Percentiles rank a stretch among this genome's conserved stretches.
phyloP scores from a whole-genome alignment of 2,797 vertebrate species.

The Xyrichtys novacula region DNA sequence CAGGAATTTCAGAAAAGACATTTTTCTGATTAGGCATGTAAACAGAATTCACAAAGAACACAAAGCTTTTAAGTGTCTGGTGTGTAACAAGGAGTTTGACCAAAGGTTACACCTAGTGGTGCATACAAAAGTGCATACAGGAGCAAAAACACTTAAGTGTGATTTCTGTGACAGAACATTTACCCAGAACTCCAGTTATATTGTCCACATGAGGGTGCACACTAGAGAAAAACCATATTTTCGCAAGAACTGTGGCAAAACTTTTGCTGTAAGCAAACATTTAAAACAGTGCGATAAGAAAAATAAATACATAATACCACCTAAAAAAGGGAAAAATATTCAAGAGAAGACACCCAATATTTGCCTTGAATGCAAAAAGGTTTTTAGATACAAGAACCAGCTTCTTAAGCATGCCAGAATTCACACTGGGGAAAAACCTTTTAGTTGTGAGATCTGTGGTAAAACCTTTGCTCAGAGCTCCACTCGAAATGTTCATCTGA shows the following conservation, averaged over 20 bases:
- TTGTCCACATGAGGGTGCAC: conserved; percentile 28
- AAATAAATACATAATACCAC: not conserved
- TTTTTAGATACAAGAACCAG: not conserved
- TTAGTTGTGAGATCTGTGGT: not conserved
- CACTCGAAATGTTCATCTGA: not conserved
- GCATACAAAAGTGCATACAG: conserved; percentile 30
- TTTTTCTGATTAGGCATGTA: conserved; percentile 19
- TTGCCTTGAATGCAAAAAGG: conserved; percentile 10
- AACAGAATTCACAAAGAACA: conserved; percentile 15
- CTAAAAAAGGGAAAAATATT: not conserved
- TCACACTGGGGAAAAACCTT: not conserved
- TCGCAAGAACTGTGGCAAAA: conserved; percentile 26
- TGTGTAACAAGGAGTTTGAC: conserved; percentile 43
- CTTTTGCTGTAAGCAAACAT: conserved; percentile 16
- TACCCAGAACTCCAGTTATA: conserved; percentile 15
- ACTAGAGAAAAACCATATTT: conserved; percentile 38
- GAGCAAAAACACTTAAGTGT: conserved; percentile 36
- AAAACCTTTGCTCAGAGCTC: not conserved
- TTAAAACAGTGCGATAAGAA: conserved; percentile 10
- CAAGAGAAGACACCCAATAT: conserved; percentile 14
- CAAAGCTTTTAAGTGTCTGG: conserved; percentile 44
- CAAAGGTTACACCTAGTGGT: conserved; percentile 1
- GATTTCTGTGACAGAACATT: conserved; percentile 36
- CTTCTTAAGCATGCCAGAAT: not conserved
- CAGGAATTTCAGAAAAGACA: conserved; percentile 9